Evolutionary conservation across 2,113 vertebrate species (phyloP), one percentile per base, ranked within the genome.

Genomic region (Phrynosoma platyrhinos): DNA sequence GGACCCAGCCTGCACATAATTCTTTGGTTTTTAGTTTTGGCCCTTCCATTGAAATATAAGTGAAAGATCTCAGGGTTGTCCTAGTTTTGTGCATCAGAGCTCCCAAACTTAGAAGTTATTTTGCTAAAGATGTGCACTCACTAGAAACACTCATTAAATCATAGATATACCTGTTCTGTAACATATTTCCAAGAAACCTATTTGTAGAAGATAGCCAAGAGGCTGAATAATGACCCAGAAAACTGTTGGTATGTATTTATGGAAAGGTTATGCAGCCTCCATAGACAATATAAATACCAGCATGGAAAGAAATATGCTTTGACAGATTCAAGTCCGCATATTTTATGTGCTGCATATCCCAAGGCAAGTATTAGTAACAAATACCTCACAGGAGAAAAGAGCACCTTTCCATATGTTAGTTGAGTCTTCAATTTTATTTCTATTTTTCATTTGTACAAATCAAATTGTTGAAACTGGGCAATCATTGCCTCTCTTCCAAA

Each of bases 241-340:
- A 68, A 21, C 36, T 68, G 64, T 47, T 79, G 78, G 78, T 40
- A 64, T 66, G 80, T 42, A 40, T 66, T 83, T 83, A 83, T 47
- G 27, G 64, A 83, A 83, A 83, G 81, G 40, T n/a, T 55, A 25
- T 72, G 4, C 30, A 84, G 68, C 52, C 30, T 84, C 20, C 68
- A 72, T 21, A 32, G 82, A 32, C 18, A 32, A 13, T 32, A 55
- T 23, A 72, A 72, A 84, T 72, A 32, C 47, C 18, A 9, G 9
- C 30, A 12, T 32, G 23, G 30, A 72, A 42, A 53, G 82, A 84
- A 84, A 84, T 84, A 52, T 83, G 81, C 8, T 83, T 83, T 83
- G 64, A 82, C 36, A 82, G 36, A 81, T 66, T 82, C 55, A 62
- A 36, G n/a, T 81, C 20, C 36, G 62, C 40, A 52, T 1, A 10